Conservation (phyloP, 2,113 vertebrate species). For the Junco hyemalis region DNA sequence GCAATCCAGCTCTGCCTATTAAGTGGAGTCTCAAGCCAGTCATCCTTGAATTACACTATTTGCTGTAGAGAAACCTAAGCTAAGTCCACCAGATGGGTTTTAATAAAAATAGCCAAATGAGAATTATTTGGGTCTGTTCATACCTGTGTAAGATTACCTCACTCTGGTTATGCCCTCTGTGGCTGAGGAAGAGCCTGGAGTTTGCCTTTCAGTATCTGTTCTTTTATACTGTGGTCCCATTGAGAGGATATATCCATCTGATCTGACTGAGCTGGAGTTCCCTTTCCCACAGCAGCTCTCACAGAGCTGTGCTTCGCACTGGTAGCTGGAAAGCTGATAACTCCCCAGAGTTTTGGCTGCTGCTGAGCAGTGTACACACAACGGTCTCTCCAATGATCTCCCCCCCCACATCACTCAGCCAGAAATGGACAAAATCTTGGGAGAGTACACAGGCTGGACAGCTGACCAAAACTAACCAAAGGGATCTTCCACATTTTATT, state of each 20-base stretch:
- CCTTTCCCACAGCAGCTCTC: neutral
- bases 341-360: neutral
- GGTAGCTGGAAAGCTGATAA: neutral
- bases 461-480: neutral
- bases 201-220: neutral
- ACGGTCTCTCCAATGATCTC: neutral
- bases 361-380: neutral
- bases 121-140: neutral
- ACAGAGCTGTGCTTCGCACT: neutral
- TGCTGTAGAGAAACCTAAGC: neutral
- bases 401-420: rapidly evolving
- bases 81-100: neutral
- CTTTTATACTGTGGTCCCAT: neutral
- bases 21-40: neutral
- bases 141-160: neutral
- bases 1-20: neutral
- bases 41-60: neutral
- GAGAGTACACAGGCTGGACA: neutral
- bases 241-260: neutral
- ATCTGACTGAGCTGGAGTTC: neutral
- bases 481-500: neutral
- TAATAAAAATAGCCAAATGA: neutral
- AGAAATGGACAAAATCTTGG: neutral
- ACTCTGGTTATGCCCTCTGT: neutral
- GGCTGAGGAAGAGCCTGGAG: neutral